These are phyloP conservation scores for Melipona bicolor DNA, from an alignment of 2,888 invertebrate species.

Conservation along the genomic window DNA sequence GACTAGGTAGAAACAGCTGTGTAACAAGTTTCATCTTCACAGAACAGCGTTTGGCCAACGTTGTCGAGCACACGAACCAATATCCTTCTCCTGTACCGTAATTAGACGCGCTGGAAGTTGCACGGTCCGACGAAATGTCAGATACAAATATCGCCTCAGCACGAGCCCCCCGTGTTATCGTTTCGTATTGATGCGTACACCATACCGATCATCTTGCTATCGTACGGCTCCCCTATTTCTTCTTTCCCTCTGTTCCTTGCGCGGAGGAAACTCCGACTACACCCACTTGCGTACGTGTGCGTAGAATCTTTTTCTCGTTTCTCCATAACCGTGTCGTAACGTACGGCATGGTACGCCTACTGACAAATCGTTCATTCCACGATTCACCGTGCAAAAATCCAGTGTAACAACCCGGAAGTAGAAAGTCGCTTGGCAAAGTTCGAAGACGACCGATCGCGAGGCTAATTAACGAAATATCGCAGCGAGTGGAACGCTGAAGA, in stretches of 20 bases:
- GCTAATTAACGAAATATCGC: background rate
- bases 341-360: background rate
- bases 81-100: background rate
- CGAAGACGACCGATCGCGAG: background rate
- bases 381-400: background rate
- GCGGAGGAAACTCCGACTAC: slow-evolving; percentile 57
- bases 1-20: background rate
- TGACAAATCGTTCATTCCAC: slow-evolving; percentile 22
- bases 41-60: background rate
- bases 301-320: slow-evolving; percentile 5
- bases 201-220: slow-evolving; percentile 57
- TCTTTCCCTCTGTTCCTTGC: slow-evolving; percentile 51
- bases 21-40: too few relatives aligned
- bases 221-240: slow-evolving; percentile 55
- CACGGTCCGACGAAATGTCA: slow-evolving; percentile 44
- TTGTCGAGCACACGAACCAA: background rate
- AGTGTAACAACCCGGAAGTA: too few relatives aligned
- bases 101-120: slow-evolving; percentile 31
- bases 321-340: background rate
- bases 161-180: slow-evolving; percentile 73
- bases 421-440: background rate
- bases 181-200: slow-evolving; percentile 62
- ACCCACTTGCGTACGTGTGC: slow-evolving; percentile 18
- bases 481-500: too few relatives aligned
- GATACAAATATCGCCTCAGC: slow-evolving; percentile 49